Percentiles rank a stretch among this genome's conserved stretches.
Evolutionary conservation across 2,888 invertebrate genomes (phyloP).

Genomic region (Andrena camellia): DNA sequence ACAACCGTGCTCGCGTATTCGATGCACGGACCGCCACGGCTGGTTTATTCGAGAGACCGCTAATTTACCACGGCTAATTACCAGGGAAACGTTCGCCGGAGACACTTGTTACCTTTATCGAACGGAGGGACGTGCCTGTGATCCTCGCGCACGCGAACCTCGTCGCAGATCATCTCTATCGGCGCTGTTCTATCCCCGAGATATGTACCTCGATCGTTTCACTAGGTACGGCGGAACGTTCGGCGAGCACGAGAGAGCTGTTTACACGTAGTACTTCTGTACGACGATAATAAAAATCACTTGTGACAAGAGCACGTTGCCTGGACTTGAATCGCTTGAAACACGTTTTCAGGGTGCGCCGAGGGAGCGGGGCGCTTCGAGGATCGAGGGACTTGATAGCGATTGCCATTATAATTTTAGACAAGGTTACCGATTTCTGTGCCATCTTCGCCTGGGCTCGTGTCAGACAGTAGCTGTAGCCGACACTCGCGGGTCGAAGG

Average conservation of each 20-base stretch:
- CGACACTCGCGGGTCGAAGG: slow-evolving; percentile 54
- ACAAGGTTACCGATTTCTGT: slow-evolving; percentile 76
- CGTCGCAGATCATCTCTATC: slow-evolving; percentile 44
- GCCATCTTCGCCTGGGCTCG: slow-evolving; percentile 74
- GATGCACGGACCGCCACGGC: not conserved
- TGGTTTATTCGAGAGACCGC: slow-evolving; percentile 14
- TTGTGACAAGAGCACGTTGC: not conserved
- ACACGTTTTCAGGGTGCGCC: not conserved
- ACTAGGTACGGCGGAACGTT: not conserved
- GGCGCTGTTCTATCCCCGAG: slow-evolving; percentile 40
- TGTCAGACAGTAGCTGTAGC: slow-evolving; percentile 59
- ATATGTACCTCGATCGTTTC: slow-evolving; percentile 41
- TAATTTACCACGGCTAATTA: no score
- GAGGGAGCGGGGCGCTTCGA: not conserved
- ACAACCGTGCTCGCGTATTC: not conserved
- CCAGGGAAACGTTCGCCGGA: slow-evolving; percentile 30
- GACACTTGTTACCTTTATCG: slow-evolving; percentile 56
- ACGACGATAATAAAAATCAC: not conserved
- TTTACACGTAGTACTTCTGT: not conserved
- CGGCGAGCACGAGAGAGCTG: not conserved
- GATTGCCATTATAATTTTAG: slow-evolving; percentile 60
- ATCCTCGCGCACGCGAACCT: slow-evolving; percentile 54
- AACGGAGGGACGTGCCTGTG: slow-evolving; percentile 42
- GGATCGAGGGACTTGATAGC: slow-evolving; percentile 44
- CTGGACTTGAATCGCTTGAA: slow-evolving; percentile 3